Percentiles rank a stretch among this genome's conserved stretches.
phyloP scores from a whole-genome alignment of 2,113 vertebrate species.

The Motacilla alba region DNA sequence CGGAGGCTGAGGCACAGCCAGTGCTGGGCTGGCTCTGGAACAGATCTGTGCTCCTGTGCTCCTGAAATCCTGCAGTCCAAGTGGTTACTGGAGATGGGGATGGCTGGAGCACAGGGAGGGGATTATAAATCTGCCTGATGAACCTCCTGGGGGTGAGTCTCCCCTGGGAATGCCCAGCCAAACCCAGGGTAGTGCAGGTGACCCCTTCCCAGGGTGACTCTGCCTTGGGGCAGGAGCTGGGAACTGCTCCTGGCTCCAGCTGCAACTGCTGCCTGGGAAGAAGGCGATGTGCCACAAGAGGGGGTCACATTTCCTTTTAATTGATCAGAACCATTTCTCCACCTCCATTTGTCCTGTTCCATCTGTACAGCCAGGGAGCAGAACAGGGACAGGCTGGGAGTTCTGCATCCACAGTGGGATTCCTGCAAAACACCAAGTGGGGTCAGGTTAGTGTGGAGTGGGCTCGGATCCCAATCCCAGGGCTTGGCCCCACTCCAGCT shows the following conservation, averaged over 20 bases:
- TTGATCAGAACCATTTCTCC: background rate
- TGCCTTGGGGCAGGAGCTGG: background rate
- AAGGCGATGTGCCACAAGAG: background rate
- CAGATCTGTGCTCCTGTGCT: background rate
- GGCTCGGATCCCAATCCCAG: background rate
- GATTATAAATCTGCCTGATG: background rate
- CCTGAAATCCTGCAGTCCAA: background rate
- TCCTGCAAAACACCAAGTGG: slow-evolving; percentile 10
- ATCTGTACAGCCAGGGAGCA: background rate
- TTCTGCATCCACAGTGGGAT: background rate
- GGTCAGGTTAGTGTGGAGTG: rapidly evolving
- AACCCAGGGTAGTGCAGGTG: background rate
- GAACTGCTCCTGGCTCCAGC: background rate
- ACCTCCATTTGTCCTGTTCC: background rate
- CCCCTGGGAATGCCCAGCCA: background rate
- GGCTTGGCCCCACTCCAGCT: background rate
- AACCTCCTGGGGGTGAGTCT: background rate
- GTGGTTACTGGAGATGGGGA: background rate
- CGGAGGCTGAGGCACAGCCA: background rate
- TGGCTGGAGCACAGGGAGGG: background rate
- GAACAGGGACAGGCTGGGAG: background rate
- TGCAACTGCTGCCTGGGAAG: background rate
- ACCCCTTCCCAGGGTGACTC: background rate
- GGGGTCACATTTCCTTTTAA: slow-evolving; percentile 44
- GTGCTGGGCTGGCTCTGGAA: background rate